These are phyloP conservation scores for Dicranocentrus wangi DNA, from an alignment of 2,888 invertebrate genomes.

Conservation along the genomic window DNA sequence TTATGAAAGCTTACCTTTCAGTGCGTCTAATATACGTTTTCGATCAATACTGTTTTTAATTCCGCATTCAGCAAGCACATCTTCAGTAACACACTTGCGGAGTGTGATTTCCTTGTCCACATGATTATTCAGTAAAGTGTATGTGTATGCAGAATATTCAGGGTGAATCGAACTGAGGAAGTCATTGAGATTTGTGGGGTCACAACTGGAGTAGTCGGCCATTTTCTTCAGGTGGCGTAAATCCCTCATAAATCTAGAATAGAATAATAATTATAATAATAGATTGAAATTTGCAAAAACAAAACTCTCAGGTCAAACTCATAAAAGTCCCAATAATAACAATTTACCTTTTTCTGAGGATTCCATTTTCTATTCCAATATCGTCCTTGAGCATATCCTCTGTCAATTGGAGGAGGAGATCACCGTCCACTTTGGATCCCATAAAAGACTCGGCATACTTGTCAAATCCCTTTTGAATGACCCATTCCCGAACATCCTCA, in stretches of 20 bases:
- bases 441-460: constrained; percentile 89
- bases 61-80: constrained; percentile 90
- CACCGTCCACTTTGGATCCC: constrained; percentile 96
- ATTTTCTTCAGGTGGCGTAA: constrained; percentile 93
- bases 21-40: constrained; percentile 89
- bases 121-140: constrained; percentile 95
- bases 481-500: constrained; percentile 98
- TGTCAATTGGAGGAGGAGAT: constrained; percentile 91
- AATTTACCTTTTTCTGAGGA: constrained; percentile 87
- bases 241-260: constrained; percentile 89
- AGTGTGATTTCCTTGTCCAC: constrained; percentile 92
- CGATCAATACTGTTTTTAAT: constrained; percentile 96
- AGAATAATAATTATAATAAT: too few relatives aligned
- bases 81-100: constrained; percentile 82
- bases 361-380: constrained; percentile 93
- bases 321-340: too few relatives aligned
- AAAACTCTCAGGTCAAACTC: too few relatives aligned
- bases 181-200: constrained; percentile 90
- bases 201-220: constrained; percentile 96
- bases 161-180: constrained; percentile 88
- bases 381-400: constrained; percentile 94
- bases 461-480: constrained; percentile 96
- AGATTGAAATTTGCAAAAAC: too few relatives aligned
- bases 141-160: constrained; percentile 96
- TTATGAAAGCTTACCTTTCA: constrained; percentile 74